Percentiles rank a stretch among this genome's conserved stretches.
phyloP scores from a whole-genome alignment of 2,797 vertebrate genomes.

The Catamblyrhynchus diadema region DNA sequence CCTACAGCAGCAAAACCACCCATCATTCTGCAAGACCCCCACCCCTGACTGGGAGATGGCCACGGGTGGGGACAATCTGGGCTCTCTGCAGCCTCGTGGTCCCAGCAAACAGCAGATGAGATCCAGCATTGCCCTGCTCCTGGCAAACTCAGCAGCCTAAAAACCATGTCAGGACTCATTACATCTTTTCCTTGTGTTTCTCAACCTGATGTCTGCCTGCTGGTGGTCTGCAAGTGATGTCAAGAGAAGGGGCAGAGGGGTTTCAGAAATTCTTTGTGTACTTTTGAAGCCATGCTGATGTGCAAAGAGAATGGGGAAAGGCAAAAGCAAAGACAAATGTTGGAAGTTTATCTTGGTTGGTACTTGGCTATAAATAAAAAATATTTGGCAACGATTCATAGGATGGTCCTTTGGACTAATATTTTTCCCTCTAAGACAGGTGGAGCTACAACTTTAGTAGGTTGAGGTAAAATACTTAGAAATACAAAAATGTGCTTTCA shows the following conservation, averaged over 20 bases:
- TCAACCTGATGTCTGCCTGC: not conserved
- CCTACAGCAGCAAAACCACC: not conserved
- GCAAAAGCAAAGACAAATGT: not conserved
- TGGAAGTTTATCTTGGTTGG: not conserved
- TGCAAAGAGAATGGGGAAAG: not conserved
- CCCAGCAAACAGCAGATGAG: not conserved
- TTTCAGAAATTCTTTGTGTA: not conserved
- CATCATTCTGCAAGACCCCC: not conserved
- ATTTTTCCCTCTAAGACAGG: not conserved
- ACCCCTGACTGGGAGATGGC: not conserved
- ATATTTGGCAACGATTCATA: not conserved
- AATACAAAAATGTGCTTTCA: not conserved
- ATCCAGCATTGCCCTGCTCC: not conserved
- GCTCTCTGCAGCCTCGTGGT: not conserved
- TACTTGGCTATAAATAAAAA: not conserved
- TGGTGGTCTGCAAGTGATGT: not conserved
- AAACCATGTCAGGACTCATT: not conserved
- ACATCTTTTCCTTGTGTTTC: not conserved
- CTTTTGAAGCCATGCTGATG: rapidly evolving
- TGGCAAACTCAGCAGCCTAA: not conserved
- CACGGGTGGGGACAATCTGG: not conserved
- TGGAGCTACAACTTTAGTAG: not conserved
- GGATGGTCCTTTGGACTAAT: not conserved
- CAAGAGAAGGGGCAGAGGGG: not conserved
- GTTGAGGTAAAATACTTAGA: not conserved